These are phyloP conservation scores for Asteroscopus sphinx DNA, from an alignment of 2,888 invertebrate genomes.

Conservation along the genomic window DNA sequence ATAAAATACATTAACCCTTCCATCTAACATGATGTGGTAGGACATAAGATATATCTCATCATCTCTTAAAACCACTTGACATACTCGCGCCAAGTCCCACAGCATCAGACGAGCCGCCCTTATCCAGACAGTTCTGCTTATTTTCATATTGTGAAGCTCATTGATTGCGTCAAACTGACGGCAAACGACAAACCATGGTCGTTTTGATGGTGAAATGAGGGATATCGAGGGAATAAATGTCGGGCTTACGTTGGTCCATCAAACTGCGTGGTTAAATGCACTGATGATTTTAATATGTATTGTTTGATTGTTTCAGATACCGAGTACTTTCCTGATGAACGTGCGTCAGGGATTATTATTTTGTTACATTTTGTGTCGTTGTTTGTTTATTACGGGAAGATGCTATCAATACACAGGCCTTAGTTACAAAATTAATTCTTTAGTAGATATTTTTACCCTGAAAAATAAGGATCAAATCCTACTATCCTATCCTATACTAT, in stretches of 20 bases:
- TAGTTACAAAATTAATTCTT: too few relatives aligned
- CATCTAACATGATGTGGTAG: conserved; percentile 5
- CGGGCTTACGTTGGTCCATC: conserved; percentile 8
- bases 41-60: conserved; percentile 22
- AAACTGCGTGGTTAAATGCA: neutral
- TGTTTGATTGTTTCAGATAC: conserved; percentile 1
- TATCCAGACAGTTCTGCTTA: conserved; percentile 44
- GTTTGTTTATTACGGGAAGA: too few relatives aligned
- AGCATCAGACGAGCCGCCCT: conserved; percentile 23
- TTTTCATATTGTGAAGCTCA: conserved; percentile 43
- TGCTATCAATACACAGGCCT: too few relatives aligned
- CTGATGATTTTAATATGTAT: neutral
- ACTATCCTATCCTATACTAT: too few relatives aligned
- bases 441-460: too few relatives aligned
- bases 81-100: conserved; percentile 32
- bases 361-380: too few relatives aligned
- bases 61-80: conserved; percentile 52
- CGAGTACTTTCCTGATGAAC: too few relatives aligned
- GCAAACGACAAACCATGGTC: conserved; percentile 22
- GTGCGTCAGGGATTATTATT: too few relatives aligned
- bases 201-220: conserved; percentile 23
- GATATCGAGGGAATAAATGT: conserved; percentile 27
- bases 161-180: conserved; percentile 21
- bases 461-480: too few relatives aligned
- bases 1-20: too few relatives aligned